phyloP scores from a whole-genome alignment of 2,797 vertebrate species.

The Sebastes cheni region DNA sequence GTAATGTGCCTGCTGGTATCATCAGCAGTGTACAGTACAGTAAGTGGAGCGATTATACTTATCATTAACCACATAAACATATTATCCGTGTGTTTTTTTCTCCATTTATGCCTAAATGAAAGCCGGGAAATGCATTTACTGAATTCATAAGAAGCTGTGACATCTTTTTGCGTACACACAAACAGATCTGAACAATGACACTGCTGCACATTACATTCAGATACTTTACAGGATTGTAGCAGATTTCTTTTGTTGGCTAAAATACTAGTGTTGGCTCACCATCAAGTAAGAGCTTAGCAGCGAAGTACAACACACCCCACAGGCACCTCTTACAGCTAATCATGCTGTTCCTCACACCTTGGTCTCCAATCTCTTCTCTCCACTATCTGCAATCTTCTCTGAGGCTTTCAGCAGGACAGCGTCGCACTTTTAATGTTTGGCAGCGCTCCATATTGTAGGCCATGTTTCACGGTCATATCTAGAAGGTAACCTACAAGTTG shows the following conservation, averaged over 20 bases:
- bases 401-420: background rate
- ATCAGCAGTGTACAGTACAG: background rate
- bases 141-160: background rate
- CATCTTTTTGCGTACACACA: background rate
- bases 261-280: slow-evolving; percentile 4
- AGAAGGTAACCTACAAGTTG: too few species aligned
- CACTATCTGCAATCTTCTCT: slow-evolving; percentile 5
- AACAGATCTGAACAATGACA: background rate
- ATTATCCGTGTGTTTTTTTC: background rate
- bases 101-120: background rate
- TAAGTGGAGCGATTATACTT: background rate
- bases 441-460: background rate
- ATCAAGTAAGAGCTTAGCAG: slow-evolving; percentile 6
- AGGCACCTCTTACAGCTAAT: background rate
- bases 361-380: slow-evolving; percentile 4
- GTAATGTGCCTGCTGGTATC: background rate
- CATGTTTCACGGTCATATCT: background rate
- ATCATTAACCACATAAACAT: background rate
- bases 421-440: slow-evolving; percentile 4
- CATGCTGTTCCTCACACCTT: slow-evolving; percentile 13
- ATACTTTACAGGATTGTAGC: background rate
- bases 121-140: background rate
- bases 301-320: slow-evolving; percentile 1
- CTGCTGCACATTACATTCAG: background rate
- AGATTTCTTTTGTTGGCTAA: background rate